phyloP scores from a whole-genome alignment of 2,888 invertebrate genomes.

The Callyntrura guangdongensis region DNA sequence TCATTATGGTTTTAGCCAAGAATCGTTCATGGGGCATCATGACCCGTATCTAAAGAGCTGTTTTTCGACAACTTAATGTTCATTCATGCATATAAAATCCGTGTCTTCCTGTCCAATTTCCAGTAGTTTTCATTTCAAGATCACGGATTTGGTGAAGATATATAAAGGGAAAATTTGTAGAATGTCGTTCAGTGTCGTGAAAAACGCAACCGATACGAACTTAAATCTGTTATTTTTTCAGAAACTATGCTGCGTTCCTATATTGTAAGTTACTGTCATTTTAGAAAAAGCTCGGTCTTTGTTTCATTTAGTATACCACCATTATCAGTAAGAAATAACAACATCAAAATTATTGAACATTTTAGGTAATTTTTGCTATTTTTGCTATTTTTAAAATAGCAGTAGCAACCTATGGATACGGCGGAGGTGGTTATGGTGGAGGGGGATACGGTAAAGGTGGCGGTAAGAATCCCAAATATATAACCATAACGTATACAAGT shows the following conservation, averaged over 20 bases:
- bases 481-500: too few species aligned
- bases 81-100: slow-evolving; percentile 46
- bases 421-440: slow-evolving; percentile 1
- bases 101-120: slow-evolving; percentile 56
- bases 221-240: not conserved
- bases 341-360: too few species aligned
- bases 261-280: not conserved
- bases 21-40: not conserved
- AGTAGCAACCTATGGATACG: not conserved
- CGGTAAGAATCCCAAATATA: not conserved
- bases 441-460: slow-evolving; percentile 54
- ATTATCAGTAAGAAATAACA: too few species aligned
- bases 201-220: not conserved
- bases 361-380: slow-evolving; percentile 34
- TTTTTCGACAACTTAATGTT: not conserved
- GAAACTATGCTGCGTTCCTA: not conserved
- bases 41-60: not conserved
- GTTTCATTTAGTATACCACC: too few species aligned
- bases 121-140: not conserved
- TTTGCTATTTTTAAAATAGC: not conserved
- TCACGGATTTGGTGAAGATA: not conserved
- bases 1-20: too few species aligned
- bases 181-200: not conserved
- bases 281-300: too few species aligned
- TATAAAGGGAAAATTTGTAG: not conserved